Conservation (phyloP, 1,140 invertebrate species). For the Forficula auricularia region DNA sequence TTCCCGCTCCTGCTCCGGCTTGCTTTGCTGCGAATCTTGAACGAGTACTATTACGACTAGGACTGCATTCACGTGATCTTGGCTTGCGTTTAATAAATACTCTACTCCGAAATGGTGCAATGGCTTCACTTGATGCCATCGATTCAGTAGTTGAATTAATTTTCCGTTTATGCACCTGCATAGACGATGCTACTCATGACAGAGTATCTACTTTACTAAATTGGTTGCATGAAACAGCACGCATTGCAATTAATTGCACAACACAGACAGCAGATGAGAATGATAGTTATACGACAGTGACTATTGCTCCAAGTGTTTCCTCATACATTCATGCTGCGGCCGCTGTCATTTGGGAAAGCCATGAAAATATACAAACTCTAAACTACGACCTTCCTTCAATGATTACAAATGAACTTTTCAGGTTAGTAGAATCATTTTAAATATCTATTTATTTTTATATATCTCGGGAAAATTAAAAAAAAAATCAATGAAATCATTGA, state of each 20-base stretch:
- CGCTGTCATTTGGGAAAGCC: conserved; percentile 63
- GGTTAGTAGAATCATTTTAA: no score
- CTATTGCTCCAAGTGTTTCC: conserved; percentile 21
- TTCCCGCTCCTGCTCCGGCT: conserved; percentile 41
- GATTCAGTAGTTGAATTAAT: conserved; percentile 64
- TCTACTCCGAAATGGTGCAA: conserved; percentile 31
- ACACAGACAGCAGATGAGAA: neutral
- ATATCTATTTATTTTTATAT: no score
- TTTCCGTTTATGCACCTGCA: conserved; percentile 49
- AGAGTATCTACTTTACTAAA: conserved; percentile 37
- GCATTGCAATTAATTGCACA: conserved; percentile 17
- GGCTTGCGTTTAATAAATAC: conserved; percentile 37
- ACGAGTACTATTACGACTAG: conserved; percentile 39
- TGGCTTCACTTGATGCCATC: conserved; percentile 22
- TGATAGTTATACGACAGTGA: no score
- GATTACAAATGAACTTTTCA: conserved; percentile 48
- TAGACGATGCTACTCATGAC: conserved; percentile 28
- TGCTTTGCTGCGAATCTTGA: conserved; percentile 42
- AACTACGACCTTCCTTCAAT: conserved; percentile 42
- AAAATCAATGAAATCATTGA: no score
- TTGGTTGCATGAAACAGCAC: conserved; percentile 39
- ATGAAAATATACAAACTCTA: conserved; percentile 26
- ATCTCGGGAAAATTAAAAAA: conserved; percentile 10
- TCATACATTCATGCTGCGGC: conserved; percentile 50
- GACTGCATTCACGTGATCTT: conserved; percentile 37